Conservation (phyloP, 2,888 invertebrate genomes). For the Eutolmus rufibarbis region DNA sequence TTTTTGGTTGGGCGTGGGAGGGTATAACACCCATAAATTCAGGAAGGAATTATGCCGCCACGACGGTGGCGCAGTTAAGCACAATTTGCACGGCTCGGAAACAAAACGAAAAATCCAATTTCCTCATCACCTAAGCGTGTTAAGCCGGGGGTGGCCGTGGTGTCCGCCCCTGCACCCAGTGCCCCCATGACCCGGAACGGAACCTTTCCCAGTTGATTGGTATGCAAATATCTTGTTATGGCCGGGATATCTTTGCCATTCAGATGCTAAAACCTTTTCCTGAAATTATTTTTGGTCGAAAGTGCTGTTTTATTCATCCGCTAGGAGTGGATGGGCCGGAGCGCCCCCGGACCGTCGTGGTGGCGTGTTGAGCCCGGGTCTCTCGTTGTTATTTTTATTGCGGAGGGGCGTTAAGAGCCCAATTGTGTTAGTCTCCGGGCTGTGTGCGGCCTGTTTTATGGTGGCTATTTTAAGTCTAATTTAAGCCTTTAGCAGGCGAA, state of each 20-base stretch:
- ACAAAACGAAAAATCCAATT: conserved; percentile 20
- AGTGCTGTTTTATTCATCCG: conserved; percentile 40
- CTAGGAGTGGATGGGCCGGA: conserved; percentile 15
- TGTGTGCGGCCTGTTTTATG: conserved; percentile 31
- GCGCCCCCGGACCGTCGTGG: not conserved
- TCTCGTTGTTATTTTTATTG: conserved; percentile 45
- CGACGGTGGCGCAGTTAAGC: not conserved
- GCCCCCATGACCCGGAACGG: not conserved
- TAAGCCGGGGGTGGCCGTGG: not conserved
- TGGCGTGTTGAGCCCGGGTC: conserved; percentile 33
- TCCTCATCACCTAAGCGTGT: not conserved
- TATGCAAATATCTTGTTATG: conserved; percentile 32
- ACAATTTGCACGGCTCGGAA: not conserved
- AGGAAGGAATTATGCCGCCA: not conserved
- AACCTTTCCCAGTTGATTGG: conserved; percentile 31
- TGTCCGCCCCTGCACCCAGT: not conserved
- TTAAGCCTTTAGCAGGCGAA: conserved; percentile 8
- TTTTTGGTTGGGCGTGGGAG: not conserved
- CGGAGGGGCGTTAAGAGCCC: conserved; percentile 43
- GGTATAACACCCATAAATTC: not conserved
- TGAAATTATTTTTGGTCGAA: conserved; percentile 33
- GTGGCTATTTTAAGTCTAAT: conserved; percentile 32
- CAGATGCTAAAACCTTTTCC: conserved; percentile 29
- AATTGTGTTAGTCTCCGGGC: conserved; percentile 42
- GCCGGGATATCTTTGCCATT: conserved; percentile 8